Conservation (phyloP, 2,797 vertebrate species). For the Myotis myotis region DNA sequence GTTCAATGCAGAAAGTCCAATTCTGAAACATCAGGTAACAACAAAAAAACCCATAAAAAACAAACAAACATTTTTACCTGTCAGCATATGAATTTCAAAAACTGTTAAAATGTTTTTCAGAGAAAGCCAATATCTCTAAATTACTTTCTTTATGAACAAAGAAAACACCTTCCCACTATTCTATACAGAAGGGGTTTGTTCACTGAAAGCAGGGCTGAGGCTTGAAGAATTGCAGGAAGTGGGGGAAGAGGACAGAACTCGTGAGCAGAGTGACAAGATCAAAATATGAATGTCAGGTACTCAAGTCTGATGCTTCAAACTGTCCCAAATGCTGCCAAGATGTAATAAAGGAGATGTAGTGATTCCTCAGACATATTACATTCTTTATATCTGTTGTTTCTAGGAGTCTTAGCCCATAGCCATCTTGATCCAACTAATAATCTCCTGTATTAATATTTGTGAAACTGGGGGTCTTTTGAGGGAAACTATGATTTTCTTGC, state of each 20-base stretch:
- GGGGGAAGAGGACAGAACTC: background rate
- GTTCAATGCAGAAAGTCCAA: conserved; percentile 33
- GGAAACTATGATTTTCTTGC: background rate
- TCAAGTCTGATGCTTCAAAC: background rate
- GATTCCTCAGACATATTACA: background rate
- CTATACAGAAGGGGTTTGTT: background rate
- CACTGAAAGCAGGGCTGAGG: background rate
- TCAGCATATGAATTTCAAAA: conserved; percentile 25
- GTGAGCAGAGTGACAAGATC: background rate
- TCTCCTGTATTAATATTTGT: background rate
- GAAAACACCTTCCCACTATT: background rate
- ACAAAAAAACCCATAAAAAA: background rate
- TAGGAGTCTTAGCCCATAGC: background rate
- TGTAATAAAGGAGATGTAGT: background rate
- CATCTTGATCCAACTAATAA: background rate
- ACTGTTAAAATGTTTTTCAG: conserved; percentile 24
- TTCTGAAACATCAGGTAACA: conserved; percentile 45
- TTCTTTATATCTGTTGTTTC: background rate
- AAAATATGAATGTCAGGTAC: background rate
- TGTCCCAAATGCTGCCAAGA: background rate
- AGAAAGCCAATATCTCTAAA: conserved; percentile 37
- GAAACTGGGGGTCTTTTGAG: background rate
- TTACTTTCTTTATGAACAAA: conserved; percentile 27
- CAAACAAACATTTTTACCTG: conserved; percentile 56
- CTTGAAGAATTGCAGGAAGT: background rate